phyloP scores from a whole-genome alignment of 2,113 vertebrate species.

The Platichthys flesus region DNA sequence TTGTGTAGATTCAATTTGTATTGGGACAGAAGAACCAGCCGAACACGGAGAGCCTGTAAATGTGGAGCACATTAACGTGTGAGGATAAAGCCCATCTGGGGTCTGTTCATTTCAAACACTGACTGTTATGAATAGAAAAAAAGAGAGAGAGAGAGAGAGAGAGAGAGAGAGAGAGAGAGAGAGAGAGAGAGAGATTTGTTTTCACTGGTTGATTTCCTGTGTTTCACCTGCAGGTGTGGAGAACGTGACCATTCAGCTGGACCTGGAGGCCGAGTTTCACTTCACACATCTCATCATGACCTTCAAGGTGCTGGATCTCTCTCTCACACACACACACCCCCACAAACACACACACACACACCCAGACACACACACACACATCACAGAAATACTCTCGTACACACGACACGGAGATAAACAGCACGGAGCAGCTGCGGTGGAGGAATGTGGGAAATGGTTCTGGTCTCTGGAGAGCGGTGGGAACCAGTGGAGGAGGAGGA shows the following conservation, averaged over 20 bases:
- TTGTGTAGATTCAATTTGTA: too few relatives aligned
- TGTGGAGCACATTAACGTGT: neutral
- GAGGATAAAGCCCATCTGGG: too few relatives aligned
- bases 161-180: too few relatives aligned
- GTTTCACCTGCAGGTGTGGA: constrained; percentile 85
- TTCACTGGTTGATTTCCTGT: constrained; percentile 43
- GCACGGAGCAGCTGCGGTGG: constrained; percentile 42
- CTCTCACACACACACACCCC: neutral
- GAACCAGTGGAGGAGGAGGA: constrained; percentile 37
- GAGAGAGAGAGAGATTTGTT: neutral
- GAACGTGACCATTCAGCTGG: constrained; percentile 94
- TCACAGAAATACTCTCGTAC: neutral
- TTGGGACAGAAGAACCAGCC: neutral
- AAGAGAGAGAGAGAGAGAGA: neutral
- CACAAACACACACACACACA: neutral
- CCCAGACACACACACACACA: neutral
- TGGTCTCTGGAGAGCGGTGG: constrained; percentile 57
- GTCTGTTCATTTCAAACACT: neutral
- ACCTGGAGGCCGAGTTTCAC: constrained; percentile 97
- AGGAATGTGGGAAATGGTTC: constrained; percentile 61
- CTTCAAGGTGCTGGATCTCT: constrained; percentile 89
- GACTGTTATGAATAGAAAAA: neutral
- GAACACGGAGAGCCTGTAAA: constrained; percentile 21
- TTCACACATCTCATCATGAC: constrained; percentile 99
- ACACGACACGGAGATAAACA: constrained; percentile 26